phyloP scores from a whole-genome alignment of 2,888 invertebrate genomes.

The Eremobia ochroleuca region DNA sequence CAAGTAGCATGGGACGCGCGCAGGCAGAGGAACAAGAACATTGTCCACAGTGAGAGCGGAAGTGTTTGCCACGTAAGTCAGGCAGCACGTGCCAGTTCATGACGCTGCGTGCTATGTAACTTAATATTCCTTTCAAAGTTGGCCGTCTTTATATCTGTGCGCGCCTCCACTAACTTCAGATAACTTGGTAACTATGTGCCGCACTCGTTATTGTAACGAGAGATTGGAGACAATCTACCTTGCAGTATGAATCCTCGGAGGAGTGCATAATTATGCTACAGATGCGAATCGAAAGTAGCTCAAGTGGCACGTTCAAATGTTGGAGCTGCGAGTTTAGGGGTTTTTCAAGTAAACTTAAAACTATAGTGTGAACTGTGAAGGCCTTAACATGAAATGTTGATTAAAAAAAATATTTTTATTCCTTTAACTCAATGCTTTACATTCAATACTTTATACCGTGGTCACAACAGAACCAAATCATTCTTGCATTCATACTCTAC shows the following conservation, averaged over 20 bases:
- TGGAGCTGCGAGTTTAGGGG: not conserved
- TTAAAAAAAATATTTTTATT: not conserved
- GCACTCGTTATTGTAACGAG: slow-evolving; percentile 44
- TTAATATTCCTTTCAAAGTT: slow-evolving; percentile 60
- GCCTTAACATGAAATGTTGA: not conserved
- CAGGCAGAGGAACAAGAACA: no score
- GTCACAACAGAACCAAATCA: not conserved
- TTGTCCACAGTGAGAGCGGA: not conserved
- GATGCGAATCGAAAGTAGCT: not conserved
- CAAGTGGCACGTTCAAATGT: not conserved
- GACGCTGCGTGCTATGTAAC: slow-evolving; percentile 57
- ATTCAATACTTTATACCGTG: not conserved
- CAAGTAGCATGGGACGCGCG: no score
- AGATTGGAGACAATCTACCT: slow-evolving; percentile 17
- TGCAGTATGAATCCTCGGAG: not conserved
- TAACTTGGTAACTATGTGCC: slow-evolving; percentile 59
- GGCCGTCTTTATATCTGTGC: slow-evolving; percentile 52
- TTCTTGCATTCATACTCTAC: no score
- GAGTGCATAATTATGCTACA: not conserved
- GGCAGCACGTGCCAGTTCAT: slow-evolving; percentile 6
- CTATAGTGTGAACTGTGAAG: not conserved
- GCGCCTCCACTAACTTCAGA: slow-evolving; percentile 51
- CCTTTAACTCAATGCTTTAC: not conserved
- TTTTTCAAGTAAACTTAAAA: not conserved
- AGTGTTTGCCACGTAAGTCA: not conserved